Percentiles rank a stretch among this genome's conserved stretches.
Evolutionary conservation across 2,113 vertebrate species (phyloP).

Genomic region (Henicopernis longicauda): DNA sequence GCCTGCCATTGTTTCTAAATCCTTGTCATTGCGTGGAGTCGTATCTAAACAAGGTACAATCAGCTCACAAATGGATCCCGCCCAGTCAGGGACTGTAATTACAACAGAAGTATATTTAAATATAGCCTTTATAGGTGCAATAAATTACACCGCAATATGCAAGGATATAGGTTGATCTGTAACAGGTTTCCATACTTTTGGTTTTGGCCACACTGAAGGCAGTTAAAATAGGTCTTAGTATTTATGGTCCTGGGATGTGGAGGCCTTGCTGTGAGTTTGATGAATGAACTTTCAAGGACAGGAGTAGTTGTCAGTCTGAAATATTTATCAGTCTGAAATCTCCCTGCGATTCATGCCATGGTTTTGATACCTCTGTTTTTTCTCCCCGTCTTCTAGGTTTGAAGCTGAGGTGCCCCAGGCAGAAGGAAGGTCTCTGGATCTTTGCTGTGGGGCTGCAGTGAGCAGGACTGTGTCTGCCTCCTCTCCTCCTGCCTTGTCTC

Average conservation of each 20-base stretch:
- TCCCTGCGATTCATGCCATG: background rate
- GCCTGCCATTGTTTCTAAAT: conserved; percentile 3
- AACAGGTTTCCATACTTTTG: background rate
- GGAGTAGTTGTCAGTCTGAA: conserved; percentile 62
- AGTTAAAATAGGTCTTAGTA: conserved; percentile 46
- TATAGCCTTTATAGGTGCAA: background rate
- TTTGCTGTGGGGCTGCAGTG: background rate
- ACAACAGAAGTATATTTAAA: background rate
- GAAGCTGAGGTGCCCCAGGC: background rate
- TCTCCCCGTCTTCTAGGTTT: background rate
- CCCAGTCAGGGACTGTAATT: conserved; percentile 1
- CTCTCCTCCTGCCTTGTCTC: background rate
- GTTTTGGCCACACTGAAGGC: background rate
- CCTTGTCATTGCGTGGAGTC: background rate
- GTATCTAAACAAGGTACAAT: background rate
- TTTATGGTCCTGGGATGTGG: conserved; percentile 49
- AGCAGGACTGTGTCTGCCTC: background rate
- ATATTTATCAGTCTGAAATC: conserved; percentile 61
- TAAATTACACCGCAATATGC: background rate
- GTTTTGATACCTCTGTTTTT: background rate
- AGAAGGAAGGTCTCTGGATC: background rate
- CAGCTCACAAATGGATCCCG: background rate
- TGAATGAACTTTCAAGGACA: conserved; percentile 61
- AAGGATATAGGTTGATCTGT: background rate
- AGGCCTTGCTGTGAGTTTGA: conserved; percentile 57